Conservation (phyloP, 2,888 invertebrate genomes). For the Hoplodrina ambigua region DNA sequence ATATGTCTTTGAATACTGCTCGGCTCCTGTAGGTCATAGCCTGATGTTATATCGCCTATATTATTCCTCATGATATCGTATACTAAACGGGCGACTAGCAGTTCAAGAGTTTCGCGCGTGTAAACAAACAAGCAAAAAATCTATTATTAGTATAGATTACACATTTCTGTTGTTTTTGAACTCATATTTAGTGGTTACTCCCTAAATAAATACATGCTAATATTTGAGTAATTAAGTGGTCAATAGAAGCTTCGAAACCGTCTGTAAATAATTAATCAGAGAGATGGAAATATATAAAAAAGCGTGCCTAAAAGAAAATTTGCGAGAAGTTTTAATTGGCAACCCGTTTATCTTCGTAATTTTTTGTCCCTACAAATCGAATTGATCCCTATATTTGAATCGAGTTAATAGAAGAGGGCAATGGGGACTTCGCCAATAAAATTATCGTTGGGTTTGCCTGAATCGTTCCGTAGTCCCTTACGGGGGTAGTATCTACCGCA, state of each 20-base stretch:
- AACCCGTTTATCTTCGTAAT: conserved; percentile 47
- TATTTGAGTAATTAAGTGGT: conserved; percentile 25
- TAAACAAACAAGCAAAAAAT: too few species aligned
- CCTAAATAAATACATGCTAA: neutral
- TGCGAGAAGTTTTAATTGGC: conserved; percentile 51
- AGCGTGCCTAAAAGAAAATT: conserved; percentile 11
- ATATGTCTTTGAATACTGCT: too few species aligned
- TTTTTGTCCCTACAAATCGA: conserved; percentile 55
- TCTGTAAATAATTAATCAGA: conserved; percentile 27
- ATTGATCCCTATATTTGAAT: conserved; percentile 61
- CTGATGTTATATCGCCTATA: too few species aligned
- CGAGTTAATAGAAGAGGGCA: conserved; percentile 66
- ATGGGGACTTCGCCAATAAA: conserved; percentile 68
- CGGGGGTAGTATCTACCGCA: conserved; percentile 54
- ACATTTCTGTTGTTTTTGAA: neutral
- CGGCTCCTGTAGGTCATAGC: too few species aligned
- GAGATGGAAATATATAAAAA: conserved; percentile 1
- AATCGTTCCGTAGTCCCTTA: conserved; percentile 51
- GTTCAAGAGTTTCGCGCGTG: too few species aligned
- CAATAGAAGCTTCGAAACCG: neutral
- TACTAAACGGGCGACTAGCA: too few species aligned
- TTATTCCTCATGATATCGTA: too few species aligned
- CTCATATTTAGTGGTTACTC: neutral
- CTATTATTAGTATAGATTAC: neutral
- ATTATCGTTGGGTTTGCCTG: conserved; percentile 70